Base-by-base conservation (phyloP, 2,888 invertebrate genomes). In the Polyploca ridens region DNA sequence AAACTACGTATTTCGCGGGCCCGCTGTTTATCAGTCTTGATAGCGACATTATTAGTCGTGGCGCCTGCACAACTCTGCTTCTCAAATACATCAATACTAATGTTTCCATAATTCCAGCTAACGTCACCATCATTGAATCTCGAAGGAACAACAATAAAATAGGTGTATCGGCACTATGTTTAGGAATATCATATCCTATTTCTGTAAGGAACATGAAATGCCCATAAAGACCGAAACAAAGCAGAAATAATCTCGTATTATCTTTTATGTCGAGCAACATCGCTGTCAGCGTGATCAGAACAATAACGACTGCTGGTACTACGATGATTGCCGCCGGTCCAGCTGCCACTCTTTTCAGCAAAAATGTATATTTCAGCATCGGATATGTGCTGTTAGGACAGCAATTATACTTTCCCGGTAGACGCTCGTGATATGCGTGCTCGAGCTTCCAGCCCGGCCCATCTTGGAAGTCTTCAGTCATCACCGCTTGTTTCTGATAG, bases 331-430 rank as follows among this genome's bases (percentile, higher is more conserved):
- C 95, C 4, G 95, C 94, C 16, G 95, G 94, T 0, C 95, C 91
- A 0, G 94, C 94, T 0, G 95, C 92, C 77, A 95, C 94, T 71
- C 96, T 93, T 77, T 94, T 92, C 67, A 97, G 79, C 5, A 86
- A 70, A 74, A 96, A 95, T 14, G 88, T 91, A 69, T 95, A 95
- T 67, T 93, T 90, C 58, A 96, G 77, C 78, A 95, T 95, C 0
- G 96, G 95, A 78, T 95, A 96, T 0, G 96, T 95, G 57, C 87
- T 93, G 72, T 96, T 95, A 0, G 95, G 94, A 69, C 94, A 95
- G 66, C 94, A 95, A 1, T 81, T 81, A 73, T 94, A 96, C 64
- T 90, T 90, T 3, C 95, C 95, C 1, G 90, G 77, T 49, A 93
- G 74, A 62, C 93, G 94, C n/a, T 88, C 86, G 27, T 91, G 84